phyloP scores from a whole-genome alignment of 2,888 invertebrate genomes.

The Drosophila subquinaria region DNA sequence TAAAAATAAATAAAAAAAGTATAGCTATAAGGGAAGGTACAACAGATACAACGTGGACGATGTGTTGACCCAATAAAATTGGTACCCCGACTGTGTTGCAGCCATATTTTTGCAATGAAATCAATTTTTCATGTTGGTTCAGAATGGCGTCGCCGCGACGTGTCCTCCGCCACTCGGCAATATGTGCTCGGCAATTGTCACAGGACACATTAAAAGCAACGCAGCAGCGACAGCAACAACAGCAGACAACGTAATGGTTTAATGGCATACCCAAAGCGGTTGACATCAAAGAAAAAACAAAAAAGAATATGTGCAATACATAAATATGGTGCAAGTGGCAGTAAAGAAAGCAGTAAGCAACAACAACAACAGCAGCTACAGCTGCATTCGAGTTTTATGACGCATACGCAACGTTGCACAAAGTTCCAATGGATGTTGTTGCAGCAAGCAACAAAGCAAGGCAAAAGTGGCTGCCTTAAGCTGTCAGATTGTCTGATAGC shows the following conservation, averaged over 20 bases:
- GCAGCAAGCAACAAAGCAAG: slow-evolving; percentile 24
- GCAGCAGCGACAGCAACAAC: slow-evolving; percentile 21
- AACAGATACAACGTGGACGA: slow-evolving; percentile 33
- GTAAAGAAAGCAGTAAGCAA: slow-evolving; percentile 37
- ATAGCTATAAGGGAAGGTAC: slow-evolving; percentile 7
- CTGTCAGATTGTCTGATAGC: slow-evolving; percentile 38
- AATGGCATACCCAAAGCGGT: slow-evolving; percentile 49
- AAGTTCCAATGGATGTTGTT: slow-evolving; percentile 19
- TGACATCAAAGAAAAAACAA: slow-evolving; percentile 34
- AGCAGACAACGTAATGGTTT: slow-evolving; percentile 66
- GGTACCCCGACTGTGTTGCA: slow-evolving; percentile 39
- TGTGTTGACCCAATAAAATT: slow-evolving; percentile 70
- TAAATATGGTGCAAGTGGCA: slow-evolving; percentile 71
- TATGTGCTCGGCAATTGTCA: slow-evolving; percentile 60
- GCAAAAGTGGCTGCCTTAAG: slow-evolving; percentile 38
- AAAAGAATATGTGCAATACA: slow-evolving; percentile 39
- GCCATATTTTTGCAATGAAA: slow-evolving; percentile 65
- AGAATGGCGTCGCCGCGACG: slow-evolving; percentile 50
- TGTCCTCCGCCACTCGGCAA: slow-evolving; percentile 35
- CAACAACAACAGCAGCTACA: slow-evolving; percentile 23
- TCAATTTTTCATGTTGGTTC: slow-evolving; percentile 78
- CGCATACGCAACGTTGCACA: slow-evolving; percentile 65
- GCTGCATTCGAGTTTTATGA: slow-evolving; percentile 58
- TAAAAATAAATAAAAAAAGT: slow-evolving; percentile 13
- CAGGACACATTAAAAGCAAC: slow-evolving; percentile 52